A percentile compares a stretch with the other conserved stretches of the same genome.
Conservation (phyloP, 2,113 vertebrate species). For the Lucifuga dentata region DNA sequence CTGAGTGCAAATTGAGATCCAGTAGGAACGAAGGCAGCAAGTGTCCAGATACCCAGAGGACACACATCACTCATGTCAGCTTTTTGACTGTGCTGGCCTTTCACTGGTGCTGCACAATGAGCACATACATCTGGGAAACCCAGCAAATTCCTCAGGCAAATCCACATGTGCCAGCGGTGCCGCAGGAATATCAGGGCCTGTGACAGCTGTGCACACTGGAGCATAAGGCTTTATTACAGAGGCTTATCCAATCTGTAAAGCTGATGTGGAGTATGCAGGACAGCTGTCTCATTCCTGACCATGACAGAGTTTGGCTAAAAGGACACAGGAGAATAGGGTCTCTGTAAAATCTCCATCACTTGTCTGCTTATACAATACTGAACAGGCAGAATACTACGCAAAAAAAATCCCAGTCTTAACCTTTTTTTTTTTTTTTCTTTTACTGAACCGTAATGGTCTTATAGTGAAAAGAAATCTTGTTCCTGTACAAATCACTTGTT, state of each 20-base stretch:
- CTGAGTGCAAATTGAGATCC: slow-evolving; percentile 14
- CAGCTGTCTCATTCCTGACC: slow-evolving; percentile 72
- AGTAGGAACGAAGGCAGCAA: slow-evolving; percentile 31
- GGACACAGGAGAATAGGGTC: slow-evolving; percentile 63
- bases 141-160: slow-evolving; percentile 51
- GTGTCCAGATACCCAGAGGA: slow-evolving; percentile 51
- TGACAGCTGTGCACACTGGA: slow-evolving; percentile 66
- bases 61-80: slow-evolving; percentile 52
- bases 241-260: slow-evolving; percentile 68
- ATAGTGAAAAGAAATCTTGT: too few species aligned
- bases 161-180: slow-evolving; percentile 67
- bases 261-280: slow-evolving; percentile 64
- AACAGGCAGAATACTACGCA: slow-evolving; percentile 42
- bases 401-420: too few species aligned
- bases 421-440: too few species aligned
- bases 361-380: slow-evolving; percentile 57
- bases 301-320: slow-evolving; percentile 24
- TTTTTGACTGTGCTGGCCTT: slow-evolving; percentile 45
- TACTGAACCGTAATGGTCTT: too few species aligned
- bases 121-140: slow-evolving; percentile 64
- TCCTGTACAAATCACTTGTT: too few species aligned
- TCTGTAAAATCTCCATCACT: slow-evolving; percentile 67
- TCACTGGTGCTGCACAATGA: slow-evolving; percentile 59
- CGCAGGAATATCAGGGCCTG: slow-evolving; percentile 49
- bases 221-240: slow-evolving; percentile 54